Conservation (phyloP, 2,888 invertebrate genomes). For the Ctena decussata region DNA sequence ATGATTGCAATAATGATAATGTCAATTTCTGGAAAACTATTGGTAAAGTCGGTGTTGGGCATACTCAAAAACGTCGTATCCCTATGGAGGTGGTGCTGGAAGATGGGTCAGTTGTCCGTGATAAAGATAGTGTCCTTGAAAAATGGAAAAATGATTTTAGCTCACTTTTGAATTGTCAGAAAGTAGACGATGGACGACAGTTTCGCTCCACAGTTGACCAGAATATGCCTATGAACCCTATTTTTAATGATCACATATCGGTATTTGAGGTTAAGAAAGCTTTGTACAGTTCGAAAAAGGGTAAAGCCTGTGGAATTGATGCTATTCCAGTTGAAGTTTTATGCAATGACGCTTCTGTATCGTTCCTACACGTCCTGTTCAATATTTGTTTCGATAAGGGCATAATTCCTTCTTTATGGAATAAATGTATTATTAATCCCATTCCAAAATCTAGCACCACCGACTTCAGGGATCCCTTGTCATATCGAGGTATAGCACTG, state of each 20-base stretch:
- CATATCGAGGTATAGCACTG: neutral
- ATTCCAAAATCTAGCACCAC: neutral
- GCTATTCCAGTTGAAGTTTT: slow-evolving; percentile 11
- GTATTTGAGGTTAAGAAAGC: slow-evolving; percentile 26
- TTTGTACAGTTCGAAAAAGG: neutral
- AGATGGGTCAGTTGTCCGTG: neutral
- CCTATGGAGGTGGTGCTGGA: neutral
- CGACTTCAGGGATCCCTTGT: neutral
- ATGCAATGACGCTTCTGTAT: neutral
- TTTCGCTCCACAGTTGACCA: neutral
- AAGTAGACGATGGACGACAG: neutral
- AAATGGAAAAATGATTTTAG: neutral
- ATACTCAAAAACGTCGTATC: neutral
- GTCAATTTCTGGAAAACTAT: neutral
- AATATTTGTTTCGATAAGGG: slow-evolving; percentile 32
- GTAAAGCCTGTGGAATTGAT: slow-evolving; percentile 27
- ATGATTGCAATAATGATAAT: neutral
- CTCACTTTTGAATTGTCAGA: neutral
- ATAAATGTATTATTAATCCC: slow-evolving; percentile 38
- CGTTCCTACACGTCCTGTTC: slow-evolving; percentile 16
- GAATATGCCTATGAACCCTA: neutral
- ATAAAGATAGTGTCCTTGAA: neutral
- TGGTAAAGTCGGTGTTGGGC: neutral
- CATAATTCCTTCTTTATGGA: slow-evolving; percentile 34
- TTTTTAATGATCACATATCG: slow-evolving; percentile 8